Percentiles rank a stretch among this genome's conserved stretches.
phyloP scores from a whole-genome alignment of 2,113 vertebrate species.

The Menidia beryllina region DNA sequence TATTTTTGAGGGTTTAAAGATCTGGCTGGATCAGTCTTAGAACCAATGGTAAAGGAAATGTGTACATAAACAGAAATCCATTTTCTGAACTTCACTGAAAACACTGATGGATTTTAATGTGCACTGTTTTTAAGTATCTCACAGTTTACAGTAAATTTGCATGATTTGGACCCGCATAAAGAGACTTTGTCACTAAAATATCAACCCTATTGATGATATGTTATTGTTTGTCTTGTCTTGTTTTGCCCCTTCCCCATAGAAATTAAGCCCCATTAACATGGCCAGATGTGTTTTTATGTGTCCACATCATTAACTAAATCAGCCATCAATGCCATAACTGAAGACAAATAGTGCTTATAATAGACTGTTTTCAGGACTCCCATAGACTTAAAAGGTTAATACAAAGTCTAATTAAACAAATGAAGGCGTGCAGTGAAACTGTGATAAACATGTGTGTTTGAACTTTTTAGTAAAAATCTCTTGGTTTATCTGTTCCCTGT shows the following conservation, averaged over 20 bases:
- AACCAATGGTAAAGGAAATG: slow-evolving; percentile 10
- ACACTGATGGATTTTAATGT: slow-evolving; percentile 19
- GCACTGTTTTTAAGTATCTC: slow-evolving; percentile 4
- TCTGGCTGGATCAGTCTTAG: slow-evolving; percentile 10
- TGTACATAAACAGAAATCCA: slow-evolving; percentile 20
- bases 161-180: neutral
- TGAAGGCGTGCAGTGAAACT: neutral
- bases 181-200: neutral
- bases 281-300: too few species aligned
- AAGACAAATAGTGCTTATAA: too few species aligned
- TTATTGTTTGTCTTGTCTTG: neutral
- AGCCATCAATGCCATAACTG: too few species aligned
- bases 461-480: neutral
- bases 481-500: neutral
- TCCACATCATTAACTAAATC: too few species aligned
- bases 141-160: neutral
- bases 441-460: neutral
- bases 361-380: too few species aligned
- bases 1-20: neutral
- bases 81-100: slow-evolving; percentile 24
- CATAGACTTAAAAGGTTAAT: too few species aligned
- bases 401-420: neutral
- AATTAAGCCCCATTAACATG: too few species aligned
- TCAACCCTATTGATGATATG: neutral
- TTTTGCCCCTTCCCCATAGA: neutral